phyloP scores from a whole-genome alignment of 2,888 invertebrate species.

The Hirtodrosophila cameraria region DNA sequence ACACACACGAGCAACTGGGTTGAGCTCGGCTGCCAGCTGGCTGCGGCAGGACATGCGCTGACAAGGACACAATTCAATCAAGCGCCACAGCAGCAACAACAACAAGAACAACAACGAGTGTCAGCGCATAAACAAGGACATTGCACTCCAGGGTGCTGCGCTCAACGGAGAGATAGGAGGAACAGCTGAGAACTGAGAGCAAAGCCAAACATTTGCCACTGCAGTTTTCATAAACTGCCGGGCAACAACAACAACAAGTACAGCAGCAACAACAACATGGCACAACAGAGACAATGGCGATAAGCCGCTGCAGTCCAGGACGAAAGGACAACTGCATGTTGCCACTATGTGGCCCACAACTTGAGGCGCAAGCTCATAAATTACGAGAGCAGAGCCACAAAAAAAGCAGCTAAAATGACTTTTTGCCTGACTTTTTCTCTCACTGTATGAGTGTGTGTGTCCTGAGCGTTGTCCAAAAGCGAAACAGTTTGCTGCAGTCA shows the following conservation, averaged over 20 bases:
- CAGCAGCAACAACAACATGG: constrained; percentile 17
- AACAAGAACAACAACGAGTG: constrained; percentile 48
- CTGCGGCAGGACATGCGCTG: constrained; percentile 59
- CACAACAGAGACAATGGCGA: constrained; percentile 67
- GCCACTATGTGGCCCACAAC: constrained; percentile 61
- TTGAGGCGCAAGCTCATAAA: constrained; percentile 79
- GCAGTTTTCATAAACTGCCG: constrained; percentile 76
- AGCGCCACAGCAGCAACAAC: constrained; percentile 51
- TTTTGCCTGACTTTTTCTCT: constrained; percentile 60
- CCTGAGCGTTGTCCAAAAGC: constrained; percentile 48
- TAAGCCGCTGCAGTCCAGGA: constrained; percentile 62
- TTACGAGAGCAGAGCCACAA: constrained; percentile 48
- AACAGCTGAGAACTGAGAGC: not conserved
- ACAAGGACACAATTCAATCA: constrained; percentile 79
- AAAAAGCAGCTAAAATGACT: constrained; percentile 64
- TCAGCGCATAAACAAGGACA: constrained; percentile 76
- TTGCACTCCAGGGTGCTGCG: constrained; percentile 72
- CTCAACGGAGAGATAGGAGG: constrained; percentile 2
- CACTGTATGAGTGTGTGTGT: not conserved
- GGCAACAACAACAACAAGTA: constrained; percentile 36
- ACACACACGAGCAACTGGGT: no score
- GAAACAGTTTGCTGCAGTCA: constrained; percentile 75
- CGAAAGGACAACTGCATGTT: constrained; percentile 17
- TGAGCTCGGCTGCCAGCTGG: constrained; percentile 23
- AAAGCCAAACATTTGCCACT: constrained; percentile 66